Evolutionary conservation across 2,113 vertebrate species (phyloP).

Genomic region (Nannospalax galili): DNA sequence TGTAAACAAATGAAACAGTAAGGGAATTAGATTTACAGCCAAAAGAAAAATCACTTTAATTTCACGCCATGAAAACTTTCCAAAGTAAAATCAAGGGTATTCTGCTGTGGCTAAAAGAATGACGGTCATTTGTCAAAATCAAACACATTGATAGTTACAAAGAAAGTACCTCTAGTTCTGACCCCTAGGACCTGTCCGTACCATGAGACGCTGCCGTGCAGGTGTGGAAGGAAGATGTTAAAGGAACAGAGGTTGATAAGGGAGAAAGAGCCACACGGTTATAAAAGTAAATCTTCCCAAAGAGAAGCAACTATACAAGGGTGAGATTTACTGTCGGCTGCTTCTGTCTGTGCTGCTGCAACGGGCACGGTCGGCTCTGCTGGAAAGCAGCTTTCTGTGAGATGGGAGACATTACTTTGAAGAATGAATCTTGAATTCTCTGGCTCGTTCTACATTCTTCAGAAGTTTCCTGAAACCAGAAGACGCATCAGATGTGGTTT

Average conservation of each 20-base stretch:
- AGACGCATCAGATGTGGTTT: constrained; percentile 19
- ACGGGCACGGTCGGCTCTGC: constrained; percentile 54
- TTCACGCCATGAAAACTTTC: constrained; percentile 46
- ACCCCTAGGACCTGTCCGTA: constrained; percentile 68
- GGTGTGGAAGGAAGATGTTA: constrained; percentile 64
- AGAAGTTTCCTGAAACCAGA: constrained; percentile 47
- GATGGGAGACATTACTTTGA: constrained; percentile 66
- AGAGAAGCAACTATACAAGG: constrained; percentile 66
- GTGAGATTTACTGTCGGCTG: constrained; percentile 64
- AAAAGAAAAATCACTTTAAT: constrained; percentile 44
- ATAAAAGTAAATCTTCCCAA: constrained; percentile 81
- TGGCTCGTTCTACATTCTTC: constrained; percentile 47
- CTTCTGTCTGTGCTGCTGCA: constrained; percentile 47
- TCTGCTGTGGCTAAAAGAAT: constrained; percentile 55
- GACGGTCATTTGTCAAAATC: constrained; percentile 69
- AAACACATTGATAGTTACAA: constrained; percentile 58
- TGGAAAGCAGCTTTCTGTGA: constrained; percentile 54
- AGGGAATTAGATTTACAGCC: constrained; percentile 21
- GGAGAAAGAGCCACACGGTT: constrained; percentile 60
- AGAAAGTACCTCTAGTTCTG: constrained; percentile 61
- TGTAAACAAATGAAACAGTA: constrained; percentile 17
- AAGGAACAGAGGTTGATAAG: constrained; percentile 75
- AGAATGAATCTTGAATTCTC: constrained; percentile 73
- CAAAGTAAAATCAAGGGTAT: constrained; percentile 65
- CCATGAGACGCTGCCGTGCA: constrained; percentile 60